Conservation (phyloP, 2,888 invertebrate genomes). For the Coenonympha glycerion region DNA sequence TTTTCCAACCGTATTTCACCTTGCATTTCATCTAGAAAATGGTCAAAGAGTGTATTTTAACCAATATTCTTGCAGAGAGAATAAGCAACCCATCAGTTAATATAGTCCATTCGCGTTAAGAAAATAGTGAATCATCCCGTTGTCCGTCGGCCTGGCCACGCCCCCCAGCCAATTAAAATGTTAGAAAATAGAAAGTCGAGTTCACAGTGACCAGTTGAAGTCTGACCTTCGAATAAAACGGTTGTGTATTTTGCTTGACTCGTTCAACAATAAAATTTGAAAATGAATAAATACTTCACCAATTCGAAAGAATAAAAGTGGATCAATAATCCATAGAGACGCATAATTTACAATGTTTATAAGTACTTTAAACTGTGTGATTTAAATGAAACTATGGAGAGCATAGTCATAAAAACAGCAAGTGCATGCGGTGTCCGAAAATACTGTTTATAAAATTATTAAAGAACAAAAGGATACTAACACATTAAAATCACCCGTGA, state of each 20-base stretch:
- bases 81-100: too few relatives aligned
- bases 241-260: too few relatives aligned
- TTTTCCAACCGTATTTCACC: background rate
- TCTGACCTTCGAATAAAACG: too few relatives aligned
- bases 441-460: background rate
- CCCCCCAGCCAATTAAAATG: too few relatives aligned
- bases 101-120: too few relatives aligned
- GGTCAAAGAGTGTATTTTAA: conserved; percentile 22
- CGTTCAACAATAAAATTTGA: too few relatives aligned
- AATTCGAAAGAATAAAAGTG: background rate
- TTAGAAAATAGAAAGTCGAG: too few relatives aligned
- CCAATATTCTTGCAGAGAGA: too few relatives aligned
- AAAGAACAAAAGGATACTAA: background rate
- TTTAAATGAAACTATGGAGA: background rate
- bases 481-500: background rate
- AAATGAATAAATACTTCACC: background rate
- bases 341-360: background rate
- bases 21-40: conserved; percentile 28
- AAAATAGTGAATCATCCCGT: too few relatives aligned
- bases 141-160: too few relatives aligned
- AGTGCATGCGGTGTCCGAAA: background rate
- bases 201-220: too few relatives aligned
- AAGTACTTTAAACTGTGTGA: background rate
- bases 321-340: background rate
- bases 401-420: background rate